Percentiles rank a stretch among this genome's conserved stretches.
Conservation (phyloP, 2,888 invertebrate genomes). For the Dorcus parallelipipedus region DNA sequence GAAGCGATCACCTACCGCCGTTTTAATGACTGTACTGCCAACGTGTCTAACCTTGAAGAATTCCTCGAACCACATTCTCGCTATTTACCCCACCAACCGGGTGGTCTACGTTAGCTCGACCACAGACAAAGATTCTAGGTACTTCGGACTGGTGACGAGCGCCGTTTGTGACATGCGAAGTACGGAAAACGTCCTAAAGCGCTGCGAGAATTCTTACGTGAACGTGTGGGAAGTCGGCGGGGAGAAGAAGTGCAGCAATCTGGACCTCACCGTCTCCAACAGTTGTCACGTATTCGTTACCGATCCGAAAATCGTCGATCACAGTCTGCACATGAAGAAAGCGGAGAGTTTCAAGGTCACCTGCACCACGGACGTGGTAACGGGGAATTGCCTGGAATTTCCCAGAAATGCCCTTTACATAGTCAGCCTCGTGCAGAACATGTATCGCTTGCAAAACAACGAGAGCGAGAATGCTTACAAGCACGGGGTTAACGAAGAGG, state of each 20-base stretch:
- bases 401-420: constrained; percentile 80
- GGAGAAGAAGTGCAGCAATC: constrained; percentile 31
- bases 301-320: constrained; percentile 81
- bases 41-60: constrained; percentile 78
- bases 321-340: constrained; percentile 73
- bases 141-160: constrained; percentile 89
- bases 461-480: constrained; percentile 22
- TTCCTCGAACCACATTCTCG: constrained; percentile 73
- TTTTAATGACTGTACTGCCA: constrained; percentile 79
- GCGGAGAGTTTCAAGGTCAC: constrained; percentile 80
- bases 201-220: constrained; percentile 25
- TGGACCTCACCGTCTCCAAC: constrained; percentile 65
- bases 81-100: constrained; percentile 81
- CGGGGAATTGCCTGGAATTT: constrained; percentile 83
- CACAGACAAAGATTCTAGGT: constrained; percentile 85
- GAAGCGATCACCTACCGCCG: constrained; percentile 79
- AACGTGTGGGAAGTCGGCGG: constrained; percentile 17
- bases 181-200: neutral
- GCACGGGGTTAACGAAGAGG: constrained; percentile 45
- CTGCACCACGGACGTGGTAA: constrained; percentile 77
- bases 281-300: constrained; percentile 95
- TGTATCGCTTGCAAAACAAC: constrained; percentile 63
- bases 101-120: constrained; percentile 88
- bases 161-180: constrained; percentile 55
- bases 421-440: constrained; percentile 67